Evolutionary conservation across 2,888 invertebrate species (phyloP), one percentile per base, ranked within the genome.

Genomic region (Phrixothrix hirtus): DNA sequence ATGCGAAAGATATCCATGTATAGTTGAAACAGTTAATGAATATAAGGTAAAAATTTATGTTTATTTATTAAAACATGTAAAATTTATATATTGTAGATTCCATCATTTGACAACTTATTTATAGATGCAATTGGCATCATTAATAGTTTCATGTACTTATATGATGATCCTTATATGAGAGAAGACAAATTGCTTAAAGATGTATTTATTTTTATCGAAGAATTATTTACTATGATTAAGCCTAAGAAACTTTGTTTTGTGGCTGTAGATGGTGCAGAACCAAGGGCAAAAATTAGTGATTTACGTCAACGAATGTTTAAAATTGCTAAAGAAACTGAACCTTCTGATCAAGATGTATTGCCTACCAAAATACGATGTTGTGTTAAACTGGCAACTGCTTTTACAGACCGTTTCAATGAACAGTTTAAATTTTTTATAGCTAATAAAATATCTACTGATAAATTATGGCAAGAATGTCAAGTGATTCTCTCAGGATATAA

Each of bases 51-150:
- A 74, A 6, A n/a, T 0, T n/a, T 16, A 39, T 36, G 13, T 52
- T 4, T 13, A 32, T 15, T 25, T 21, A 27, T 25, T 5, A 13
- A 11, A 9, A n/a, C n/a, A 30, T 7, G 21, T 13, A 2, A 26
- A 10, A 1, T 21, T 9, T 5, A 13, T n/a, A 17, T 31, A 34
- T 49, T 2, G 14, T 77, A 96, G 95, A 91, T 96, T 71, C 95
- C 96, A 2, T 93, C 95, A 70, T 97, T 95, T 75, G 98, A 98
- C 78, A 95, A 98, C 76, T 82, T 97, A 66, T 96, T 96, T 72
- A 78, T 96, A 70, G 96, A 97, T 70, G 94, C 95, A 92, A 96
- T 98, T 74, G 97, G 98, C 10, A 97, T 98, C 52, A 92, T 98
- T 64, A 97, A 98, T 75, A 88, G 87, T 65, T 98, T 97, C 74